Evolutionary conservation across 2,888 invertebrate genomes (phyloP).

Genomic region (Chrysolina haemoptera): DNA sequence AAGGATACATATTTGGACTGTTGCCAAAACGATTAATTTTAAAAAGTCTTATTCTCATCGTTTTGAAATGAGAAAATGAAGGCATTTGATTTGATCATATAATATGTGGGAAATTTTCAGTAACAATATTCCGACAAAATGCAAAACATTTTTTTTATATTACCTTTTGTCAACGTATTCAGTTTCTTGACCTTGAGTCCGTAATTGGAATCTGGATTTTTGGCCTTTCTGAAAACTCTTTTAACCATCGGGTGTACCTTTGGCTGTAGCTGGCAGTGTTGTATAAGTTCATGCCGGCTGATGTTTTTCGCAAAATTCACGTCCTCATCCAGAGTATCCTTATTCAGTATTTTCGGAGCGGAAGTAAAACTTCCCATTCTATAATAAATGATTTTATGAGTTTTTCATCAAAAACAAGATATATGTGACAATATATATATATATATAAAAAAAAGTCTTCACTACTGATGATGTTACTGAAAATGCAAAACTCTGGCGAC

Average conservation of each 20-base stretch:
- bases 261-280: slow-evolving; percentile 72
- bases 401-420: not conserved
- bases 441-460: no score
- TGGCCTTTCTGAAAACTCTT: slow-evolving; percentile 62
- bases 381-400: slow-evolving; percentile 55
- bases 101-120: no score
- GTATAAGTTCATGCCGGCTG: slow-evolving; percentile 71
- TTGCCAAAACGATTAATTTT: no score
- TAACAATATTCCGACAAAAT: no score
- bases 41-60: no score
- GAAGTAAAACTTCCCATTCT: slow-evolving; percentile 85
- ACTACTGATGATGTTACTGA: not conserved
- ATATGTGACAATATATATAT: not conserved
- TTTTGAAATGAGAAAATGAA: no score
- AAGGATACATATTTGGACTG: no score
- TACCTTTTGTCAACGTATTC: slow-evolving; percentile 71
- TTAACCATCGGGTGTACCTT: slow-evolving; percentile 69
- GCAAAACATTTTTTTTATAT: no score
- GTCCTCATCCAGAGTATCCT: slow-evolving; percentile 76
- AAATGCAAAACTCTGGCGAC: not conserved
- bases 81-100: no score
- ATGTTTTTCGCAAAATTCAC: slow-evolving; percentile 70
- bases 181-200: slow-evolving; percentile 67
- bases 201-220: slow-evolving; percentile 52
- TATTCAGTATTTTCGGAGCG: slow-evolving; percentile 77